Base-by-base conservation (phyloP, 2,888 invertebrate species). In the Buathra laborator region DNA sequence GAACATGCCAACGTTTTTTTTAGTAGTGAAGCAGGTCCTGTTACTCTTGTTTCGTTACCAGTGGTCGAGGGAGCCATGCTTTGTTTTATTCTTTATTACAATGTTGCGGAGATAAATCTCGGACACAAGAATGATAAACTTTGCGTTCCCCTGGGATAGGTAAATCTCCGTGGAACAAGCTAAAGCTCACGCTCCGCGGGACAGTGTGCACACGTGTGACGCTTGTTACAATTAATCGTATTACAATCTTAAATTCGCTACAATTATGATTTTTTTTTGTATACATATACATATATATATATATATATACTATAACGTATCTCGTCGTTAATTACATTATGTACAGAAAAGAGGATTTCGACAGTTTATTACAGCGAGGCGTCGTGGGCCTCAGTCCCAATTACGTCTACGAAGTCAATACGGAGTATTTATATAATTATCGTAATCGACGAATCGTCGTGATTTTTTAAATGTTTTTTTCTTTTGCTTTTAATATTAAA, bases 251-350 rank as follows among this genome's bases (percentile, higher is more conserved):
- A 79, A 62, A 72, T 82, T 79, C 59, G 53, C 72, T 83, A 83
- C 56, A 67, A 78, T 72, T 72, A 74, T 62, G 29, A 14, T 62
- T 62, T 32, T 62, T 32, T n/a, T 75, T 68, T 79, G 62, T 83
- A 53, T 83, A 79, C 72, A 79, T 75, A 24, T 83, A 78, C 48
- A 78, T 74, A 78, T 56, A 71, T 64, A 53, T 51, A 68, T 66
- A 68, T 76, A 56, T 75, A 74, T 75, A 81, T 70, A 75, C 77
- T 78, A 77, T 19, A 76, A 81, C 76, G 74, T 68, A 82, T 86
- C 71, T 81, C 84, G 75, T 85, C 83, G 59, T 85, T 88, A 85
- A 83, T 85, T 88, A 88, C 87, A 87, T 79, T 88, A 88, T 88
- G 78, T 88, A 88, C 88, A 88, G 66, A 81, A 53, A 84, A 78